Conservation (phyloP, 1,140 invertebrate species). For the Magallana angulata region DNA sequence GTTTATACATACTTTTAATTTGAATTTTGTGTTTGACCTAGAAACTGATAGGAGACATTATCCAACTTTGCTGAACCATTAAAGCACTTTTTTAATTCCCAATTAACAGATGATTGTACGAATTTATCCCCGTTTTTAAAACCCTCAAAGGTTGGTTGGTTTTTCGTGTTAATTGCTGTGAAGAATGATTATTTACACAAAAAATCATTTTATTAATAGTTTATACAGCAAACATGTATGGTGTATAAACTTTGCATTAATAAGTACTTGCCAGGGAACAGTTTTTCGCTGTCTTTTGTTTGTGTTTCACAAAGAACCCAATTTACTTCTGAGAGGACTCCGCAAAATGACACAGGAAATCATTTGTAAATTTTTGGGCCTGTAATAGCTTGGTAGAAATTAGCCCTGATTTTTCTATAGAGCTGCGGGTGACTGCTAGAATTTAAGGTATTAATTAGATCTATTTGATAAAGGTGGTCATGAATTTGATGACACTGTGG, state of each 20-base stretch:
- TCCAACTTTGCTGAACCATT: slow-evolving; percentile 36
- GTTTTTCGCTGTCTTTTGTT: slow-evolving; percentile 41
- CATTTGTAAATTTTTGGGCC: slow-evolving; percentile 29
- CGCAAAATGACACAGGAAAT: slow-evolving; percentile 25
- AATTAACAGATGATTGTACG: slow-evolving; percentile 43
- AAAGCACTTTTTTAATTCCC: slow-evolving; percentile 44
- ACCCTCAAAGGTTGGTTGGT: slow-evolving; percentile 5
- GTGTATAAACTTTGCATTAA: slow-evolving; percentile 40
- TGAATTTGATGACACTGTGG: slow-evolving; percentile 25
- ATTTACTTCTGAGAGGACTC: slow-evolving; percentile 42
- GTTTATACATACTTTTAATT: slow-evolving; percentile 24
- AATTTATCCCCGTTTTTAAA: slow-evolving; percentile 13
- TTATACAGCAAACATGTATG: slow-evolving; percentile 25
- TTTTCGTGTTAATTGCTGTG: slow-evolving; percentile 16
- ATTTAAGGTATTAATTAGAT: slow-evolving; percentile 37
- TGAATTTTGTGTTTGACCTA: slow-evolving; percentile 26
- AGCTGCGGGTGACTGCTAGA: slow-evolving; percentile 31
- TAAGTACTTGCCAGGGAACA: slow-evolving; percentile 32
- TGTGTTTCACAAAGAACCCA: slow-evolving; percentile 5
- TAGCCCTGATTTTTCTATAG: slow-evolving; percentile 30
- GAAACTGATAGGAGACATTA: slow-evolving; percentile 40
- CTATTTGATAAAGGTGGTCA: slow-evolving; percentile 37
- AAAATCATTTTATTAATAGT: slow-evolving; percentile 46
- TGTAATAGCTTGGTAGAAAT: slow-evolving; percentile 26
- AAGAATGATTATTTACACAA: slow-evolving; percentile 44